phyloP scores from a whole-genome alignment of 2,113 vertebrate species.

The Neolamprologus cancellatus region DNA sequence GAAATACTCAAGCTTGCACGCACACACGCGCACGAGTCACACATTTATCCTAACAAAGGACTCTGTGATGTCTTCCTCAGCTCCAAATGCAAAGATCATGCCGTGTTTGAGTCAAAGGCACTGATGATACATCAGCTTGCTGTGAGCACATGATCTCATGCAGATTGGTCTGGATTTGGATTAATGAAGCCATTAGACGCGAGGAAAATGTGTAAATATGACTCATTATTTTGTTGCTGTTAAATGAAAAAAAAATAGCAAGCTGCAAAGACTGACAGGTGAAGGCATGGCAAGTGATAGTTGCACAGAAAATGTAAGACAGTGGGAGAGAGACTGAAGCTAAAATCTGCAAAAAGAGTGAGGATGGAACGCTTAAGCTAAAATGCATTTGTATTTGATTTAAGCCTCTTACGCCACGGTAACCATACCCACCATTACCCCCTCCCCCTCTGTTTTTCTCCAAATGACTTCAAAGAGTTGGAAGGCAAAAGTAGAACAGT shows the following conservation, averaged over 20 bases:
- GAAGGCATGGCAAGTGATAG: background rate
- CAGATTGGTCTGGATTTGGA: background rate
- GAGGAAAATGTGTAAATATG: background rate
- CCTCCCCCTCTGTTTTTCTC: background rate
- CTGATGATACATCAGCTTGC: background rate
- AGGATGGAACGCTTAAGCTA: slow-evolving; percentile 11
- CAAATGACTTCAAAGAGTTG: slow-evolving; percentile 38
- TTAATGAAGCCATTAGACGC: background rate
- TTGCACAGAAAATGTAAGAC: background rate
- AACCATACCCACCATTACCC: slow-evolving; percentile 6
- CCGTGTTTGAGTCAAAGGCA: background rate
- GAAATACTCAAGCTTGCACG: background rate
- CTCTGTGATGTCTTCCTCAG: background rate
- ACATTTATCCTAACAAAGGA: slow-evolving; percentile 26
- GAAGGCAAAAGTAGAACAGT: slow-evolving; percentile 32
- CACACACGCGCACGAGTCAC: background rate
- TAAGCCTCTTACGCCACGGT: slow-evolving; percentile 56
- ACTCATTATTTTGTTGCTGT: background rate
- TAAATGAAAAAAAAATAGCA: background rate
- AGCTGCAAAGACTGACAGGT: background rate
- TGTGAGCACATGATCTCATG: background rate
- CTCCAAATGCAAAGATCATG: background rate
- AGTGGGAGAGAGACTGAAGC: background rate
- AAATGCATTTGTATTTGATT: slow-evolving; percentile 45
- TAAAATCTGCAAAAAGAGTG: background rate